phyloP scores from a whole-genome alignment of 1,140 invertebrate genomes.

The Trichonephila clavipes region DNA sequence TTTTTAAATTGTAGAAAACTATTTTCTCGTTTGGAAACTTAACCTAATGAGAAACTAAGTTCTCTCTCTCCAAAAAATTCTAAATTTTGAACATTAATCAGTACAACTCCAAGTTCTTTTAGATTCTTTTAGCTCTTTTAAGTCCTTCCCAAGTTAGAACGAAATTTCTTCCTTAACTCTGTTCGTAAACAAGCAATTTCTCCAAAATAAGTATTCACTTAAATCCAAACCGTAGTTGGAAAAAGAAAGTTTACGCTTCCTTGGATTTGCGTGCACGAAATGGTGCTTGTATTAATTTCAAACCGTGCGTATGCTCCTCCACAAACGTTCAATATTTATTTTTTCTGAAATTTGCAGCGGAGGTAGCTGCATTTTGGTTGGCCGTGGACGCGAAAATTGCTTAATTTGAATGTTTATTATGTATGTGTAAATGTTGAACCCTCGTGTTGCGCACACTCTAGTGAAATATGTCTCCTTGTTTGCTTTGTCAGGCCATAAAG shows the following conservation, averaged over 20 bases:
- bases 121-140: no score
- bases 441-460: not conserved
- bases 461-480: constrained; percentile 18
- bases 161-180: not conserved
- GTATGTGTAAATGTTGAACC: constrained; percentile 23
- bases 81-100: no score
- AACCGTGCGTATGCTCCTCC: not conserved
- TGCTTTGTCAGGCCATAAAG: constrained; percentile 7
- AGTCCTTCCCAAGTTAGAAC: not conserved
- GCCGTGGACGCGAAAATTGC: not conserved
- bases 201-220: not conserved
- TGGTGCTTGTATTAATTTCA: not conserved
- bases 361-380: not conserved
- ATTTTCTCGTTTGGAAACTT: no score
- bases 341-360: not conserved
- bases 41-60: no score
- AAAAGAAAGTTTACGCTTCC: not conserved
- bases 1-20: no score
- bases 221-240: not conserved
- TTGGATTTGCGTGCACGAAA: not conserved
- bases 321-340: constrained; percentile 26
- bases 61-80: no score
- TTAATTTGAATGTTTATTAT: constrained; percentile 27
- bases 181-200: not conserved
- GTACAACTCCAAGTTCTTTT: no score